These are phyloP conservation scores for Carassius gibelio DNA, from an alignment of 2,113 vertebrate species.

Conservation along the genomic window DNA sequence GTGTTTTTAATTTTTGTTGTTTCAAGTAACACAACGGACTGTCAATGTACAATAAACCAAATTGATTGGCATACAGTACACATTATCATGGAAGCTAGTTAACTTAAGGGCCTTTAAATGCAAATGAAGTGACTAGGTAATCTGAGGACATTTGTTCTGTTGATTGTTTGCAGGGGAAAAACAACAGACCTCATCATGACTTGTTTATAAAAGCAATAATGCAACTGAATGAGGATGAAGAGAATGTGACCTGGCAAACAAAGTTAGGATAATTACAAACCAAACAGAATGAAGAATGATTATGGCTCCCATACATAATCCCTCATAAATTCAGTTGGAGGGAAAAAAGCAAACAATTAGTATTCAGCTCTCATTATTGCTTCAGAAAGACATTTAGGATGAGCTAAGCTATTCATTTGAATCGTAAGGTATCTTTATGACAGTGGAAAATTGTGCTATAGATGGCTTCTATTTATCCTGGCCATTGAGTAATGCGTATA, in stretches of 20 bases:
- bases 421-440: slow-evolving; percentile 40
- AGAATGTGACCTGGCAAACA: slow-evolving; percentile 59
- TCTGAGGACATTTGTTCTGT: slow-evolving; percentile 21
- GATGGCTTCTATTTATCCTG: slow-evolving; percentile 52
- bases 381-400: slow-evolving; percentile 40
- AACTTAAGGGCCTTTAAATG: slow-evolving; percentile 36
- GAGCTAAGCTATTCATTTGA: slow-evolving; percentile 28
- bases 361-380: slow-evolving; percentile 38
- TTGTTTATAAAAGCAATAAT: slow-evolving; percentile 33
- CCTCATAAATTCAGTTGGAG: slow-evolving; percentile 45
- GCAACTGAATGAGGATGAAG: slow-evolving; percentile 56
- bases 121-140: slow-evolving; percentile 42
- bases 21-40: not conserved
- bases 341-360: slow-evolving; percentile 32
- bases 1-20: slow-evolving; percentile 12
- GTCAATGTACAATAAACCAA: not conserved
- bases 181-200: slow-evolving; percentile 21
- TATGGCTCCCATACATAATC: slow-evolving; percentile 43
- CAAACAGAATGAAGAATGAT: slow-evolving; percentile 50
- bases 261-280: slow-evolving; percentile 61
- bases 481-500: slow-evolving; percentile 63
- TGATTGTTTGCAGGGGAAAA: slow-evolving; percentile 30
- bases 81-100: not conserved
- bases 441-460: slow-evolving; percentile 43
- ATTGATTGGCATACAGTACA: slow-evolving; percentile 29